These are phyloP conservation scores for Danionella cerebrum DNA, from an alignment of 2,113 vertebrate species.

Conservation along the genomic window DNA sequence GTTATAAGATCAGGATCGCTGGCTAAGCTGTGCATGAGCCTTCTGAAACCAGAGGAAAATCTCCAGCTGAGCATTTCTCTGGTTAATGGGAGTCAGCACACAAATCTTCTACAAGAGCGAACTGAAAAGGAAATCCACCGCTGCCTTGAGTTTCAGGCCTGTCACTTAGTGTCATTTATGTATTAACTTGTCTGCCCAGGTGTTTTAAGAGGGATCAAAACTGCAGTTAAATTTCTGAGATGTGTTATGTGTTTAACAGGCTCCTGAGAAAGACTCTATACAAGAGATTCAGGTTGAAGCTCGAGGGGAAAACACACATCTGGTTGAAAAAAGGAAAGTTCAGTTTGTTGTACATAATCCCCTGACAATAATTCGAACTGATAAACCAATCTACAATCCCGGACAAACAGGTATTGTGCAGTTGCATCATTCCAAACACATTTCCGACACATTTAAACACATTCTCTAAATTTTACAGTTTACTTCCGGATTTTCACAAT, in stretches of 20 bases:
- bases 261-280: slow-evolving; percentile 34
- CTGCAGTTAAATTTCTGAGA: background rate
- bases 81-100: background rate
- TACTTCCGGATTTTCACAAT: background rate
- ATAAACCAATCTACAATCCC: slow-evolving; percentile 61
- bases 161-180: background rate
- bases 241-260: slow-evolving; percentile 34
- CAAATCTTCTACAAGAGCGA: background rate
- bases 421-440: too few relatives aligned
- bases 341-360: slow-evolving; percentile 30
- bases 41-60: slow-evolving; percentile 49
- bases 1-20: slow-evolving; percentile 50
- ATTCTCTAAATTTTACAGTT: background rate
- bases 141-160: slow-evolving; percentile 45
- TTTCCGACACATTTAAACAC: too few relatives aligned
- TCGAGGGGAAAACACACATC: slow-evolving; percentile 42
- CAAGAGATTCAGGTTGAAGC: slow-evolving; percentile 44
- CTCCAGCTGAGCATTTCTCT: background rate
- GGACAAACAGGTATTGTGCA: slow-evolving; percentile 52
- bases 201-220: too few relatives aligned
- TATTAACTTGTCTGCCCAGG: too few relatives aligned
- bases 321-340: slow-evolving; percentile 49
- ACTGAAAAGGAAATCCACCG: background rate
- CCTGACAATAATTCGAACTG: slow-evolving; percentile 49
- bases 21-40: slow-evolving; percentile 46